Evolutionary conservation across 2,113 vertebrate genomes (phyloP).

Genomic region (Festucalex cinctus): DNA sequence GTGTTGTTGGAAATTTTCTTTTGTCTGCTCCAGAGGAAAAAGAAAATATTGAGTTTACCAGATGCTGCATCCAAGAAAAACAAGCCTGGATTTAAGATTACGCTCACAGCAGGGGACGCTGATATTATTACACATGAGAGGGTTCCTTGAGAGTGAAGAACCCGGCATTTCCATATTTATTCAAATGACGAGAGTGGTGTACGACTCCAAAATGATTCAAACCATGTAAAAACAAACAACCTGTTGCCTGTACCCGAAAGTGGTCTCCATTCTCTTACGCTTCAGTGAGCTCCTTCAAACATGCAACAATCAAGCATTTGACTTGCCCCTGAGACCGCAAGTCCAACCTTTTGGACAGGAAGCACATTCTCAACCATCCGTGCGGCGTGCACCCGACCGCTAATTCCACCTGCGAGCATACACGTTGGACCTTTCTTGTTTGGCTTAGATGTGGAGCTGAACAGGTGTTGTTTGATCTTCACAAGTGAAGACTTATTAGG

Average conservation of each 20-base stretch:
- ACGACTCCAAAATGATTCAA: not conserved
- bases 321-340: not conserved
- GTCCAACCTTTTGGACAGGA: not conserved
- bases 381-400: too few relatives aligned
- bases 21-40: slow-evolving; percentile 13
- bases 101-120: slow-evolving; percentile 3
- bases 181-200: not conserved
- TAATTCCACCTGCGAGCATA: too few relatives aligned
- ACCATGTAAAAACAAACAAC: not conserved
- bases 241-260: slow-evolving; percentile 19
- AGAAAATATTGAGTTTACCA: slow-evolving; percentile 25
- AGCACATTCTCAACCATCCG: too few relatives aligned
- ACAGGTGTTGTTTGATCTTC: slow-evolving; percentile 35
- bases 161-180: slow-evolving; percentile 6
- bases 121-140: not conserved
- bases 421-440: not conserved
- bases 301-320: slow-evolving; percentile 11
- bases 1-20: slow-evolving; percentile 16
- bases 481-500: not conserved
- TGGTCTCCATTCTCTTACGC: slow-evolving; percentile 55
- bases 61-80: slow-evolving; percentile 19
- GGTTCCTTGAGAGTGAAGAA: not conserved
- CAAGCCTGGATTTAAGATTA: slow-evolving; percentile 12
- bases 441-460: slow-evolving; percentile 14
- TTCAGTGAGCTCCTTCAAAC: slow-evolving; percentile 48